These are phyloP conservation scores for Darevskia nairensis DNA, from an alignment of 2,797 vertebrate genomes.

Conservation along the genomic window DNA sequence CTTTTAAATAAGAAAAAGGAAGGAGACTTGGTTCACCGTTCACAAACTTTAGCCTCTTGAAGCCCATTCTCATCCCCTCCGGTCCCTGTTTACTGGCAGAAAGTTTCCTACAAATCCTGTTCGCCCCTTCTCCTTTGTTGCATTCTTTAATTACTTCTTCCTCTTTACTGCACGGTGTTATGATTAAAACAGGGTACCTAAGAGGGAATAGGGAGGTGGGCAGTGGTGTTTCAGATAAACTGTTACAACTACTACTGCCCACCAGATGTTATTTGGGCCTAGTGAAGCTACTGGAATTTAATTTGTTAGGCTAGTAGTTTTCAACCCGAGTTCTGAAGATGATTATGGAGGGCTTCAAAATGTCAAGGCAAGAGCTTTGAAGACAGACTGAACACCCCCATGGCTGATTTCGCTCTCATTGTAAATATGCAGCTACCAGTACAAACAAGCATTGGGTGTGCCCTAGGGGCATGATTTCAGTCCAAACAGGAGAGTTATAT, in stretches of 20 bases:
- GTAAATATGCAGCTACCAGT: not conserved
- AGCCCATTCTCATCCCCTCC: not conserved
- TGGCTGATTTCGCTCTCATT: not conserved
- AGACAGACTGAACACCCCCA: not conserved
- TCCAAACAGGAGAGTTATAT: not conserved
- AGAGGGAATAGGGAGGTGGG: not conserved
- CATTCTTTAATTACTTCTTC: not conserved
- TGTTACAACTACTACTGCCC: not conserved
- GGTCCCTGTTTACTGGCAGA: not conserved
- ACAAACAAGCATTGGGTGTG: not conserved
- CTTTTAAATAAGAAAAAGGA: not conserved
- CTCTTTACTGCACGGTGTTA: not conserved
- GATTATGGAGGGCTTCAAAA: not conserved
- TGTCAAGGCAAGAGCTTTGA: not conserved
- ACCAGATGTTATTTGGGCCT: not conserved
- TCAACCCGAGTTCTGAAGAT: not conserved
- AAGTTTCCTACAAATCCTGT: not conserved
- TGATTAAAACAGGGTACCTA: not conserved
- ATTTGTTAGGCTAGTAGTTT: not conserved
- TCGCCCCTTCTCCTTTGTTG: not conserved
- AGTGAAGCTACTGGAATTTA: not conserved
- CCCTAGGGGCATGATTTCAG: not conserved
- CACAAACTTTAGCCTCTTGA: not conserved
- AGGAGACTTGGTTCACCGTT: not conserved
- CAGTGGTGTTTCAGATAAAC: no score